Conservation (phyloP, 2,113 vertebrate species). For the Cariama cristata region DNA sequence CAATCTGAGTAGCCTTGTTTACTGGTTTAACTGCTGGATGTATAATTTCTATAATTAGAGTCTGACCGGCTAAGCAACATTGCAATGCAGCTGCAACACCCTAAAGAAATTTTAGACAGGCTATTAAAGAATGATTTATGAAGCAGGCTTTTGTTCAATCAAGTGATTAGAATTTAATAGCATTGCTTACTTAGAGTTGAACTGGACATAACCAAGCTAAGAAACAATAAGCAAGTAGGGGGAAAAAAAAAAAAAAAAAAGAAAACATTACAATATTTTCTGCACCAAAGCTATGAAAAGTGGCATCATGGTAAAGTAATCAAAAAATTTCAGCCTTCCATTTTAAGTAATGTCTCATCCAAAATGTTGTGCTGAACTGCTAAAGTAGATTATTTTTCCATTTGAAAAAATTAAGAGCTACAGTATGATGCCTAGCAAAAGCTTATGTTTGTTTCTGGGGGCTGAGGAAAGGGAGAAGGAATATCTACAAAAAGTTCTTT, state of each 20-base stretch:
- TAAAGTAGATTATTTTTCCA: not conserved
- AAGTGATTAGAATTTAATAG: conserved; percentile 79
- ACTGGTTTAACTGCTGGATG: conserved; percentile 23
- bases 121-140: conserved; percentile 79
- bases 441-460: not conserved
- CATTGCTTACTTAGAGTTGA: conserved; percentile 54
- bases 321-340: not conserved
- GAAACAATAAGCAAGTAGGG: not conserved
- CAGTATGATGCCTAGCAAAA: not conserved
- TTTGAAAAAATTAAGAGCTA: not conserved
- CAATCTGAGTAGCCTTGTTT: conserved; percentile 32
- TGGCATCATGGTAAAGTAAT: not conserved
- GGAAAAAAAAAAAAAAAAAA: not conserved
- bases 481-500: not conserved
- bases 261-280: not conserved
- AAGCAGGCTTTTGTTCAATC: conserved; percentile 72
- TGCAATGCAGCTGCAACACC: conserved; percentile 48
- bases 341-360: not conserved
- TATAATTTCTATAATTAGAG: conserved; percentile 70
- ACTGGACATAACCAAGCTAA: conserved; percentile 40
- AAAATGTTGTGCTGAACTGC: not conserved
- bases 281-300: not conserved
- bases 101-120: conserved; percentile 73
- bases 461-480: not conserved
- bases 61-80: conserved; percentile 13